Evolutionary conservation across 2,113 vertebrate genomes (phyloP).

Genomic region (Steatornis caripensis): DNA sequence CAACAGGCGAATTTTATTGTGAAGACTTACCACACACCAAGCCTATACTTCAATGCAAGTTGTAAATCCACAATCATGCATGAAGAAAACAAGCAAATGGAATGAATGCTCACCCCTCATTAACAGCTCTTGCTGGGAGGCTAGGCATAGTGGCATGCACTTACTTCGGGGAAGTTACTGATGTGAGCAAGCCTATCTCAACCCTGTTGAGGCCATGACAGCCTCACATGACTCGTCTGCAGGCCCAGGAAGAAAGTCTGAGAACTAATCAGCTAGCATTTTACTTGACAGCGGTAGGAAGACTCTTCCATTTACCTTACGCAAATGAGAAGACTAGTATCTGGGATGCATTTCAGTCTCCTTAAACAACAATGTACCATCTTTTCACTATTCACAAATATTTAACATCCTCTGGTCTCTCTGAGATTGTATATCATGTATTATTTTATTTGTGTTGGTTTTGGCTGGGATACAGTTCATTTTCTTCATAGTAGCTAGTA

Average conservation of each 20-base stretch:
- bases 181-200: not conserved
- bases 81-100: not conserved
- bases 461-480: too few species aligned
- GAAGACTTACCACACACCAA: not conserved
- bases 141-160: too few species aligned
- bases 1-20: not conserved
- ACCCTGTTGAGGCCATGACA: not conserved
- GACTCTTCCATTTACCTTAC: not conserved
- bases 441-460: not conserved
- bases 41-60: not conserved
- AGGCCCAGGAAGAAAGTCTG: not conserved
- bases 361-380: not conserved
- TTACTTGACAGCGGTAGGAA: not conserved
- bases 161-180: not conserved
- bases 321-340: not conserved
- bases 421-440: not conserved
- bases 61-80: not conserved
- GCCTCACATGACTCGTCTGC: not conserved
- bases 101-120: not conserved
- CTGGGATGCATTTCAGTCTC: not conserved
- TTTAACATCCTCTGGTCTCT: not conserved
- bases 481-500: too few species aligned
- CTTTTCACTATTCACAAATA: not conserved
- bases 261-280: not conserved
- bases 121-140: not conserved